A percentile compares a stretch with the other conserved stretches of the same genome.
phyloP scores from a whole-genome alignment of 2,113 vertebrate species.

The Erythrocercus mccallii region DNA sequence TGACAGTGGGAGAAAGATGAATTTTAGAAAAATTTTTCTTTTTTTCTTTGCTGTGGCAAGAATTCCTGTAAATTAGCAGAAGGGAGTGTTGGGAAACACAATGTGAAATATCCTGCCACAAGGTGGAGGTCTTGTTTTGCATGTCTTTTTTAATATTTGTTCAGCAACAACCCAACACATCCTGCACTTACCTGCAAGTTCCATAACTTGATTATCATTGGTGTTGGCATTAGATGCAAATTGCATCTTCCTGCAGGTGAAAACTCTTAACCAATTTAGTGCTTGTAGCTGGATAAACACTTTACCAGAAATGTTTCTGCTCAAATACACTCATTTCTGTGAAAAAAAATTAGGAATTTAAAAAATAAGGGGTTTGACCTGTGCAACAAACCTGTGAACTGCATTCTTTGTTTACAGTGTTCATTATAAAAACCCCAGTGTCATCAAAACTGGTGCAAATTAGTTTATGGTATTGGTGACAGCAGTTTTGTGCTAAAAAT shows the following conservation, averaged over 20 bases:
- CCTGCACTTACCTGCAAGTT: background rate
- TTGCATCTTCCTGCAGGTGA: background rate
- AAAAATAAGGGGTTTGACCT: background rate
- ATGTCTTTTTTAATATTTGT: background rate
- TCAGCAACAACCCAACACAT: background rate
- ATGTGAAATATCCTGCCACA: background rate
- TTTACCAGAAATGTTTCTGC: background rate
- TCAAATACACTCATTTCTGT: background rate
- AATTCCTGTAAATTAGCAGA: background rate
- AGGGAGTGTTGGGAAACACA: background rate
- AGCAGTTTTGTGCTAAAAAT: background rate
- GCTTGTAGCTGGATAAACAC: background rate
- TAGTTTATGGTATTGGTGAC: background rate
- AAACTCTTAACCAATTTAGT: background rate
- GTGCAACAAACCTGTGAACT: background rate
- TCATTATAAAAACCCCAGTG: background rate
- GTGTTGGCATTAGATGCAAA: background rate
- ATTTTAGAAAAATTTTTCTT: background rate
- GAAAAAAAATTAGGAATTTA: background rate
- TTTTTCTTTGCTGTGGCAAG: background rate
- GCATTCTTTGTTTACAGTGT: background rate
- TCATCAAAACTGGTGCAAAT: background rate
- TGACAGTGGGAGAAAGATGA: background rate
- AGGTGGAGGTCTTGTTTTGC: slow-evolving; percentile 19
- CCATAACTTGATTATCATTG: background rate